These are phyloP conservation scores for Psilopsiagon aymara DNA, from an alignment of 2,113 vertebrate species.

Conservation along the genomic window DNA sequence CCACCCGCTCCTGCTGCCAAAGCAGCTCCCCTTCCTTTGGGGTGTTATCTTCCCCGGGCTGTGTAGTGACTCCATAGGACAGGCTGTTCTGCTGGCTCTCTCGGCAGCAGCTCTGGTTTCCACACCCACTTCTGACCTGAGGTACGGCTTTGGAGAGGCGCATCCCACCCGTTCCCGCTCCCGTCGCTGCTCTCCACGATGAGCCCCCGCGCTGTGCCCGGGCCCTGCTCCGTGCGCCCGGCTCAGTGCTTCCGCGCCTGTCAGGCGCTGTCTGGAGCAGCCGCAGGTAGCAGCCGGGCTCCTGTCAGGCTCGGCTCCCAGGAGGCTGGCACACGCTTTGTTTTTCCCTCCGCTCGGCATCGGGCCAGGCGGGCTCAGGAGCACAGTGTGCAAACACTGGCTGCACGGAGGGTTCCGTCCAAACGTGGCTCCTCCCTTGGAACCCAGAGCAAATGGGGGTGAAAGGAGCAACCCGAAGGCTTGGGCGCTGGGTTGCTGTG, in stretches of 20 bases:
- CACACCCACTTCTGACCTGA: background rate
- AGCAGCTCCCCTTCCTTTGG: background rate
- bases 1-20: background rate
- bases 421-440: background rate
- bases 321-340: background rate
- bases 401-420: background rate
- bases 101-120: background rate
- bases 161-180: rapidly evolving
- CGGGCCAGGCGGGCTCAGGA: background rate
- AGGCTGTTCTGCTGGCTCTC: background rate
- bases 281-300: rapidly evolving
- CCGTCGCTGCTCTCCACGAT: rapidly evolving
- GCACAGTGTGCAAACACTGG: background rate
- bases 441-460: background rate
- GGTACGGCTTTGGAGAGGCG: rapidly evolving
- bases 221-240: rapidly evolving
- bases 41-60: background rate
- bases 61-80: rapidly evolving
- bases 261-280: background rate
- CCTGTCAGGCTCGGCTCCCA: background rate
- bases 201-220: rapidly evolving
- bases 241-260: rapidly evolving
- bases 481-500: background rate
- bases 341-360: background rate
- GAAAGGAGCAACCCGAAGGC: background rate